These are phyloP conservation scores for Parazoanthus atlanticus DNA, from an alignment of 92 coral and sea anemone genomes.

Conservation along the genomic window DNA sequence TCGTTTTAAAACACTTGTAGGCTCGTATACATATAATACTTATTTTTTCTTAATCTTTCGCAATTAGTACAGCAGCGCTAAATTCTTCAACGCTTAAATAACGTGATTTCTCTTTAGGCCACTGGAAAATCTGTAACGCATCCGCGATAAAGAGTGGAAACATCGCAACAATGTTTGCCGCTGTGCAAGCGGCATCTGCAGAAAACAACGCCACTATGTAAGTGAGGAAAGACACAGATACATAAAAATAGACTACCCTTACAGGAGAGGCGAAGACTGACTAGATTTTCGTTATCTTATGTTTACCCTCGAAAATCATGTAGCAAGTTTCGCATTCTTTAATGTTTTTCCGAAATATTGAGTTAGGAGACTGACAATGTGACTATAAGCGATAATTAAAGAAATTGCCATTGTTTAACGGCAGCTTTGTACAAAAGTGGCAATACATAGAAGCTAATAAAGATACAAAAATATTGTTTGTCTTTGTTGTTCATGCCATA, in stretches of 20 bases:
- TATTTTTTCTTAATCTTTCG: neutral
- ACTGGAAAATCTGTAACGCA: constrained; percentile 16
- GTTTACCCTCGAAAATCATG: constrained; percentile 21
- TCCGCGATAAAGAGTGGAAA: constrained; percentile 26
- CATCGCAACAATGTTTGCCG: constrained; percentile 38
- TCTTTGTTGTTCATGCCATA: constrained; percentile 29
- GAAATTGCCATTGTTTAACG: neutral
- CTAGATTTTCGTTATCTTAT: constrained; percentile 23
- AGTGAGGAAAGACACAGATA: constrained; percentile 14
- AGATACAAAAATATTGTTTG: constrained; percentile 21
- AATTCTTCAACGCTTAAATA: neutral
- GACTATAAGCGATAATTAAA: constrained; percentile 26
- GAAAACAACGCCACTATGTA: constrained; percentile 36
- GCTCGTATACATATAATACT: constrained; percentile 33
- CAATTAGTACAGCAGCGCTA: neutral
- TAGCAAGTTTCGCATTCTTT: constrained; percentile 1
- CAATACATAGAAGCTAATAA: constrained; percentile 38
- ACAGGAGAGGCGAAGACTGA: constrained; percentile 31
- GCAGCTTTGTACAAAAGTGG: constrained; percentile 34
- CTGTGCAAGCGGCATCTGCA: constrained; percentile 39
- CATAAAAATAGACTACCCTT: neutral
- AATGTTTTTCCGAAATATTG: constrained; percentile 26
- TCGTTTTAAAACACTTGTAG: constrained; percentile 26
- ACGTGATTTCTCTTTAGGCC: neutral
- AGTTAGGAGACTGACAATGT: too few species aligned